Conservation (phyloP, 2,113 vertebrate genomes). For the Thermophis baileyi region DNA sequence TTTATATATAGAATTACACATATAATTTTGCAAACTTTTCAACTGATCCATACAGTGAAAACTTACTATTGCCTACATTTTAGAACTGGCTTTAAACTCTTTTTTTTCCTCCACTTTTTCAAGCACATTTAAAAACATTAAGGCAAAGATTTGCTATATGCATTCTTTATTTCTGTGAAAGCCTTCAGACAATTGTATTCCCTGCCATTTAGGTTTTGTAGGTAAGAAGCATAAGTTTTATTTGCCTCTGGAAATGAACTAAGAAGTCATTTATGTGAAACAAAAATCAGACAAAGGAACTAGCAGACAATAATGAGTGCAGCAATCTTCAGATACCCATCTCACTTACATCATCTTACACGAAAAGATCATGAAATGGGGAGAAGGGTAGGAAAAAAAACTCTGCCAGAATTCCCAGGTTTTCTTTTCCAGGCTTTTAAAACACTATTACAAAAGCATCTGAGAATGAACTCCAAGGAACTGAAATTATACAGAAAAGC, state of each 20-base stretch:
- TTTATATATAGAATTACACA: slow-evolving; percentile 4
- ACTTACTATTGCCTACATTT: not conserved
- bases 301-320: not conserved
- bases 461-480: not conserved
- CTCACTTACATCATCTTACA: not conserved
- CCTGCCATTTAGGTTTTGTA: not conserved
- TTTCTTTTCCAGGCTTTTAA: not conserved
- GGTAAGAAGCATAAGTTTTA: not conserved
- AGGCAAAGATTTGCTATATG: not conserved
- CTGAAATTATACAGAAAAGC: not conserved
- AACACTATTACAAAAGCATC: not conserved
- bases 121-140: not conserved
- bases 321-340: not conserved
- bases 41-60: not conserved
- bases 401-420: not conserved
- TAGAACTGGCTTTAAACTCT: not conserved
- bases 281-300: not conserved
- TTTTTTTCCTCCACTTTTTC: not conserved
- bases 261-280: not conserved
- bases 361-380: not conserved
- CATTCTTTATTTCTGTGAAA: not conserved
- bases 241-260: not conserved
- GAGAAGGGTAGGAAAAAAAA: not conserved
- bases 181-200: not conserved
- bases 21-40: not conserved